Evolutionary conservation across 64 coral and sea anemone species (phyloP).

Genomic region (Actinia equina): DNA sequence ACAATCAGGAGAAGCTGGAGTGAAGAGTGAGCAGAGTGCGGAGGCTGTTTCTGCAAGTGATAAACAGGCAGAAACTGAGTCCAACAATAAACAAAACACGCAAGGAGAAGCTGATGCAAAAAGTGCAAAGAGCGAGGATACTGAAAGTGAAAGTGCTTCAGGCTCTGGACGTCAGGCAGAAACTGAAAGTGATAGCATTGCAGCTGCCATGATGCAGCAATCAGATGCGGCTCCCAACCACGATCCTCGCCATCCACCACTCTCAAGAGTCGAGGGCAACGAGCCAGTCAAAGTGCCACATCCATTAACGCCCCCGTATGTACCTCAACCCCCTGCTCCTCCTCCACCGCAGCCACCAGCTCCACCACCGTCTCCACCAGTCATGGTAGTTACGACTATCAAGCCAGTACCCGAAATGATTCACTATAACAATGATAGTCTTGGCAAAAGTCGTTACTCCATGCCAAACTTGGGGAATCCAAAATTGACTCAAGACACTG

Average conservation of each 20-base stretch:
- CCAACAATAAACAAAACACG: neutral
- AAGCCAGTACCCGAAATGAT: constrained; percentile 10
- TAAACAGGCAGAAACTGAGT: neutral
- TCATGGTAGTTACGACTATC: neutral
- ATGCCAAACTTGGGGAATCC: neutral
- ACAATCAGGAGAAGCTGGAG: neutral
- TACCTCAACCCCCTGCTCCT: neutral
- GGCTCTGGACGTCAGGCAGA: neutral
- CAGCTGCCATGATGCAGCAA: neutral
- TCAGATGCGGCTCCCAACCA: neutral
- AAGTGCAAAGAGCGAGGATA: neutral
- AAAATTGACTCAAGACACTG: neutral
- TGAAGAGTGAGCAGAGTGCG: neutral
- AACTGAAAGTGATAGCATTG: constrained; percentile 38
- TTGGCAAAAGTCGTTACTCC: neutral
- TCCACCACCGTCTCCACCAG: constrained; percentile 8
- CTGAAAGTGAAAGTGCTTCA: neutral
- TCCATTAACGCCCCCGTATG: constrained; percentile 25
- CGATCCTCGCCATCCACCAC: neutral
- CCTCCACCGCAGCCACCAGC: neutral
- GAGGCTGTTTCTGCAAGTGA: neutral
- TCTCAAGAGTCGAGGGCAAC: neutral
- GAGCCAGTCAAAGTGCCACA: neutral
- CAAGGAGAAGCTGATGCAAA: neutral
- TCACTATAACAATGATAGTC: neutral